Evolutionary conservation across 2,113 vertebrate species (phyloP).

Genomic region (Tiliqua scincoides): DNA sequence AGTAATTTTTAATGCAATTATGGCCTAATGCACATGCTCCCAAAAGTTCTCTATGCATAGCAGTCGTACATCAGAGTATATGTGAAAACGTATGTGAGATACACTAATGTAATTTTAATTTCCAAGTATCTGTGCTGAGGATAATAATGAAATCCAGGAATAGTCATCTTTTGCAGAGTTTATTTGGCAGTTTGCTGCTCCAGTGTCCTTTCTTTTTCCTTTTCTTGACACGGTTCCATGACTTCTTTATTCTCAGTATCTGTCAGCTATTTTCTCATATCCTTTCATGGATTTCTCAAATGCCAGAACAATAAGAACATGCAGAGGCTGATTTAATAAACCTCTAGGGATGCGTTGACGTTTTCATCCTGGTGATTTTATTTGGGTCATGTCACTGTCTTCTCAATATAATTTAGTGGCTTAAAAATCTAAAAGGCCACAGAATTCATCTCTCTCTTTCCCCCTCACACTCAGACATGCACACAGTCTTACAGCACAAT

Average conservation of each 20-base stretch:
- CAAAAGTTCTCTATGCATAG: background rate
- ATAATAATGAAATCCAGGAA: constrained; percentile 37
- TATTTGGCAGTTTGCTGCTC: constrained; percentile 21
- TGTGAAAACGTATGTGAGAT: background rate
- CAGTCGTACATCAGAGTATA: constrained; percentile 1
- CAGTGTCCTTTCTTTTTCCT: constrained; percentile 22
- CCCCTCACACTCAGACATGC: too few relatives aligned
- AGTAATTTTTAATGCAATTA: background rate
- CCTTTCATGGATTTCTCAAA: constrained; percentile 41
- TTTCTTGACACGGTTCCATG: constrained; percentile 31
- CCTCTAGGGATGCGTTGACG: constrained; percentile 29
- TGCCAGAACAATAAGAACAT: constrained; percentile 51
- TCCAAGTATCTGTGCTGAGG: constrained; percentile 47
- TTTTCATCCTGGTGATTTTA: constrained; percentile 38
- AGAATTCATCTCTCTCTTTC: background rate
- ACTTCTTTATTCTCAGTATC: constrained; percentile 53
- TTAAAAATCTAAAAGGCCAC: background rate
- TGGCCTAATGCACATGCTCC: background rate
- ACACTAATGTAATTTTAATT: background rate
- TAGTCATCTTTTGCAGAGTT: constrained; percentile 43
- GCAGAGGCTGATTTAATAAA: constrained; percentile 22
- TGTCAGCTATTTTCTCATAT: constrained; percentile 43
- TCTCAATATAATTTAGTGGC: background rate
- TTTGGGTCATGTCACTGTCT: constrained; percentile 14
- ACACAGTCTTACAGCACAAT: background rate